Percentiles rank a stretch among this genome's conserved stretches.
Evolutionary conservation across 2,113 vertebrate genomes (phyloP).

Genomic region (Neolamprologus devosi): DNA sequence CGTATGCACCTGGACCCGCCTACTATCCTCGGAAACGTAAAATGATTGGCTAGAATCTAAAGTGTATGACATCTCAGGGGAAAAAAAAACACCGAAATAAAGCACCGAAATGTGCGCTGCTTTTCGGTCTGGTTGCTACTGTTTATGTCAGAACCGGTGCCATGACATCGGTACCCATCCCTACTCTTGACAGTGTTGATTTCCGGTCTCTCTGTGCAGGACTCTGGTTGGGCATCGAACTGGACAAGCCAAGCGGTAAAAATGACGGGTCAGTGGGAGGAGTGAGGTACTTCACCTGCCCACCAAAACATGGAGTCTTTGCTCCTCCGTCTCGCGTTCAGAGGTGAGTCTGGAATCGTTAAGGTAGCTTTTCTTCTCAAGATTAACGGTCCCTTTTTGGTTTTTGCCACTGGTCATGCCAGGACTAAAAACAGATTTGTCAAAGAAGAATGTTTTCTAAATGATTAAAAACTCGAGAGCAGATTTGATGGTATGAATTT

Average conservation of each 20-base stretch:
- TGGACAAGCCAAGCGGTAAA: constrained; percentile 92
- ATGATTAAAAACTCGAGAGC: background rate
- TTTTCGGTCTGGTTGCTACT: no score
- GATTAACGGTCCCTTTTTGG: background rate
- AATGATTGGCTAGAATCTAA: no score
- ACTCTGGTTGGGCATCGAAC: constrained; percentile 89
- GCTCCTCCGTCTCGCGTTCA: constrained; percentile 91
- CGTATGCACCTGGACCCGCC: no score
- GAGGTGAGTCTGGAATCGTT: constrained; percentile 71
- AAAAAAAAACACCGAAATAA: no score
- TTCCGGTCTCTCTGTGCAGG: constrained; percentile 63
- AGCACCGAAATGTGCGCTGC: no score
- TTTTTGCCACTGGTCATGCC: background rate
- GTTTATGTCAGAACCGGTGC: no score
- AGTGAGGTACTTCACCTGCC: constrained; percentile 88
- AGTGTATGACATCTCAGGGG: no score
- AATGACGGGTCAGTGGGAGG: constrained; percentile 91
- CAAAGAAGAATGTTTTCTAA: background rate
- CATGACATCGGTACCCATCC: no score
- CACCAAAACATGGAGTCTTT: constrained; percentile 88
- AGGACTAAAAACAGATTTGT: background rate
- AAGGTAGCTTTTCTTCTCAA: background rate
- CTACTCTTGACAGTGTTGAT: background rate
- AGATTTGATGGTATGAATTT: background rate
- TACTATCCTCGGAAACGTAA: no score